phyloP scores from a whole-genome alignment of 2,888 invertebrate species.

The Lomographa bimaculata region DNA sequence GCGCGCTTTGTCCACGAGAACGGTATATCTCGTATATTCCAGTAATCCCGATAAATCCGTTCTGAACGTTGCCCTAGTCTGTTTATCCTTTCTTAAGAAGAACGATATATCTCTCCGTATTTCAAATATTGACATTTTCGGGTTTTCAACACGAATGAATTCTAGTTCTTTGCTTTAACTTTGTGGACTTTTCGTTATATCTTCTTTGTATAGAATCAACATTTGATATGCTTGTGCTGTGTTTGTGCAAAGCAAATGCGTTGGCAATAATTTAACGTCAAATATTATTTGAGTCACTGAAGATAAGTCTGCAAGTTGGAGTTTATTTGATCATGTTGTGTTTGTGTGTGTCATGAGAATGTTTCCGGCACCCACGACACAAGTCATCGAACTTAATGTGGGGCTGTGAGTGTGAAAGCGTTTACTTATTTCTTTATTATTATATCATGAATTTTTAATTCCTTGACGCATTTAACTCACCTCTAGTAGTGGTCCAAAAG shows the following conservation, averaged over 20 bases:
- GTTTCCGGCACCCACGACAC: no score
- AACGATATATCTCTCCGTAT: slow-evolving; percentile 17
- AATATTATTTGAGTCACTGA: no score
- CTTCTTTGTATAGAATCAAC: neutral
- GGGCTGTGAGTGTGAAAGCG: no score
- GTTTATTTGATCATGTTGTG: neutral
- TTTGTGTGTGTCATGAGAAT: no score
- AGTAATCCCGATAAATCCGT: slow-evolving; percentile 17
- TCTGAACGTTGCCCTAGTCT: slow-evolving; percentile 15
- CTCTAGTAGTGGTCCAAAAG: no score
- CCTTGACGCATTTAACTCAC: no score
- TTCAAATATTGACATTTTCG: slow-evolving; percentile 19
- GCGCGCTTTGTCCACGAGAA: slow-evolving; percentile 9
- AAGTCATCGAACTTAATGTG: no score
- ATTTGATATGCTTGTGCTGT: neutral
- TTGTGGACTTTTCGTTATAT: slow-evolving; percentile 4
- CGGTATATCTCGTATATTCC: slow-evolving; percentile 8
- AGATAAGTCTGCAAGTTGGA: no score
- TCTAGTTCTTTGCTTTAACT: slow-evolving; percentile 10
- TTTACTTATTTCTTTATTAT: no score
- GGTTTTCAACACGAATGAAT: slow-evolving; percentile 14
- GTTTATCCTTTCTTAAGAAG: slow-evolving; percentile 19
- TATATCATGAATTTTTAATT: no score
- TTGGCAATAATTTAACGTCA: no score
- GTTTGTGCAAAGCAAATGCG: no score